Evolutionary conservation across 2,113 vertebrate species (phyloP), one percentile per base, ranked within the genome.

Genomic region (Misgurnus anguillicaudatus): DNA sequence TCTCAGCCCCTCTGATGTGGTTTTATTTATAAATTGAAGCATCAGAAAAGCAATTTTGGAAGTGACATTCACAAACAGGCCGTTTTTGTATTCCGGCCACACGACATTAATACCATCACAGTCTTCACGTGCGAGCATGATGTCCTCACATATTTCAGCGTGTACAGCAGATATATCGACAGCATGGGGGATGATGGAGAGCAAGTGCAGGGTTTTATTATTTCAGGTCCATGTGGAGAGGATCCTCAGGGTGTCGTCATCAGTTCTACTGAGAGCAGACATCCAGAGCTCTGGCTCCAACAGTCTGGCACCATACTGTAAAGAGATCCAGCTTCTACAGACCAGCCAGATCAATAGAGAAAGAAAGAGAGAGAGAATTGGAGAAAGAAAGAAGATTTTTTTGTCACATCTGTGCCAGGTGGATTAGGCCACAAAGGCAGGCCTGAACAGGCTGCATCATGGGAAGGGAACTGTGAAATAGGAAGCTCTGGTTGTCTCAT

Each of bases 261-360:
- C 75, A 75, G n/a, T 78, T 47, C 77, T 72, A 47, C 48, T 45
- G 60, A 79, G 69, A 80, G 70, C 87, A 87, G 89, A 80, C 83
- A 55, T 45, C 48, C 79, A 80, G 79, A 77, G 63, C 60, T 64
- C 17, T 89, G 90, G 75, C 87, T 93, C 87, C 83, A 86, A 87
- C 86, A 85, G 86, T 92, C 91, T 90, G 90, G 90, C 86, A 83
- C 70, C 91, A 88, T 88, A 87, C 87, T 91, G 88, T 86, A 86
- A 90, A 88, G 85, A 90, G 91, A 92, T 93, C 89, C 90, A 92
- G 87, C 85, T 85, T 87, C 53, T 83, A 87, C 86, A 86, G 79
- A 89, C 80, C 69, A 74, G 80, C 85, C 86, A 78, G 84, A 87
- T 88, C 87, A 84, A 89, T 85, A 82, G 42, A 60, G 13, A 67